A percentile compares a stretch with the other conserved stretches of the same genome.
phyloP scores from a whole-genome alignment of 2,797 vertebrate species.

The Lutjanus argentimaculatus region DNA sequence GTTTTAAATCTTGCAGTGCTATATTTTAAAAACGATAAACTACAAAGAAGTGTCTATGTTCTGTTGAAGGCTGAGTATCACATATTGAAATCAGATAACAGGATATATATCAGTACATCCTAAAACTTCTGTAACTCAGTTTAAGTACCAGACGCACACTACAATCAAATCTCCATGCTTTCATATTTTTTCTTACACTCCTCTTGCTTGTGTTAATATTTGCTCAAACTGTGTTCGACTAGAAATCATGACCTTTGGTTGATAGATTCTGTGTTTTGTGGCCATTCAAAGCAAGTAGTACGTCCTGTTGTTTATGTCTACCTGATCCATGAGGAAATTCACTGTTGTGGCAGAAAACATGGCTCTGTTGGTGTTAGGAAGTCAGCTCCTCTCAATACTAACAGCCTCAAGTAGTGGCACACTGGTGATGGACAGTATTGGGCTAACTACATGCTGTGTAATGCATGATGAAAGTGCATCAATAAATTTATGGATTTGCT shows the following conservation, averaged over 20 bases:
- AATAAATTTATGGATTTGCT: not conserved
- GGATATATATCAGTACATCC: not conserved
- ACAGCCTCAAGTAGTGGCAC: not conserved
- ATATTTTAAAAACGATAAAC: no score
- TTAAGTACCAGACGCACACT: not conserved
- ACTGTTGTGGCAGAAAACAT: constrained; percentile 32
- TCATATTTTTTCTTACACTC: not conserved
- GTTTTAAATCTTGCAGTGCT: constrained; percentile 14
- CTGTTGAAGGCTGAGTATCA: not conserved
- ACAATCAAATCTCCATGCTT: not conserved
- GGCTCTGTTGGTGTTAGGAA: constrained; percentile 13
- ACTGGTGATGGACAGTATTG: constrained; percentile 18
- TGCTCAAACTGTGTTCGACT: not conserved
- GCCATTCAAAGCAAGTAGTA: not conserved
- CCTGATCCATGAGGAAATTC: not conserved
- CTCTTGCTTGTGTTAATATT: not conserved
- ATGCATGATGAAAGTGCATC: constrained; percentile 22
- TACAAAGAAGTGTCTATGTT: not conserved
- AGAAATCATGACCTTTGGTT: not conserved
- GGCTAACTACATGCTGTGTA: constrained; percentile 22
- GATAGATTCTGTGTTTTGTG: not conserved
- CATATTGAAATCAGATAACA: not conserved
- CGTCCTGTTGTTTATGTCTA: not conserved
- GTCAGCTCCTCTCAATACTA: constrained; percentile 14
- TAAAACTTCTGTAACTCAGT: constrained; percentile 16